Conservation (phyloP, 23 tunicate species). For the Ciona savignyi region DNA sequence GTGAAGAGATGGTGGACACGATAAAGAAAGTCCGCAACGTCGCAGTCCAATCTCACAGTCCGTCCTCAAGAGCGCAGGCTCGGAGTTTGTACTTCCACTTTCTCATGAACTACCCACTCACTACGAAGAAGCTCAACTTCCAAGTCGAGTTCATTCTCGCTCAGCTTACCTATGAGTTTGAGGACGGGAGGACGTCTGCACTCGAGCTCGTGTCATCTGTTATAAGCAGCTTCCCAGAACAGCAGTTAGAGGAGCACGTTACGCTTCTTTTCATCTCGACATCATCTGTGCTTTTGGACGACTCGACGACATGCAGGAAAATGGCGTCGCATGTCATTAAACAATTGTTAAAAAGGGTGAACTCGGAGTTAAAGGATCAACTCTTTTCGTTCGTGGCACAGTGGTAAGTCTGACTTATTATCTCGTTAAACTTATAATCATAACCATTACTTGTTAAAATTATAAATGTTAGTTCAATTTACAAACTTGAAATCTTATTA, state of each 20-base stretch:
- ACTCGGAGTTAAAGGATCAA: conserved; percentile 23
- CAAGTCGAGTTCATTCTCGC: conserved; percentile 59
- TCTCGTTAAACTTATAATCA: too few species aligned
- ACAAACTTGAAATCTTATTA: too few species aligned
- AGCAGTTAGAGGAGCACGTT: conserved; percentile 13
- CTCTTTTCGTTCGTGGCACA: conserved; percentile 42
- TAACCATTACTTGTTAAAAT: too few species aligned
- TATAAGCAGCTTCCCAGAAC: conserved; percentile 29
- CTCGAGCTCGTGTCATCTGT: conserved; percentile 49
- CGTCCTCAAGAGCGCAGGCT: conserved; percentile 38
- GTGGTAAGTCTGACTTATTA: conserved; percentile 82
- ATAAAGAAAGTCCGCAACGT: conserved; percentile 51
- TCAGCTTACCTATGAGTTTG: conserved; percentile 65
- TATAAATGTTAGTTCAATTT: too few species aligned
- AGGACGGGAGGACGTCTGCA: conserved; percentile 61
- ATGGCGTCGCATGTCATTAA: conserved; percentile 45
- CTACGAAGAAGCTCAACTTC: conserved; percentile 11
- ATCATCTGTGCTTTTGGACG: conserved; percentile 60
- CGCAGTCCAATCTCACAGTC: conserved; percentile 54
- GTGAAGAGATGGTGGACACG: conserved; percentile 34
- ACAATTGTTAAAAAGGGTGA: conserved; percentile 28
- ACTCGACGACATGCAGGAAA: conserved; percentile 57
- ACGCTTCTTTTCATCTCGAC: conserved; percentile 55
- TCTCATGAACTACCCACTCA: conserved; percentile 46
- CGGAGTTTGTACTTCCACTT: conserved; percentile 49